These are phyloP conservation scores for Byasa hedistus DNA, from an alignment of 2,888 invertebrate genomes.

Conservation along the genomic window DNA sequence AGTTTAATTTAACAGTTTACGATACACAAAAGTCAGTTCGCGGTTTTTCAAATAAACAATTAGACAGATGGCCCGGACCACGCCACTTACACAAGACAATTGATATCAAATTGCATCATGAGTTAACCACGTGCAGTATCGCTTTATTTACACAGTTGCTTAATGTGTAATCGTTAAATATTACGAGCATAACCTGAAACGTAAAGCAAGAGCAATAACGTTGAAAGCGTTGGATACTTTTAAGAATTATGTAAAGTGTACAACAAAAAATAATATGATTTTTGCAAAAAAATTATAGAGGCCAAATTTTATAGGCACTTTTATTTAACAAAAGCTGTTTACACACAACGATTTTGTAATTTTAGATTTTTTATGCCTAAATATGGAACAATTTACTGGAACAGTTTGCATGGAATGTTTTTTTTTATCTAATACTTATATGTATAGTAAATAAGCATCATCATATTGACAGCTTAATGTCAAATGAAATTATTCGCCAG, in stretches of 20 bases:
- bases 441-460: too few relatives aligned
- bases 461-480: too few relatives aligned
- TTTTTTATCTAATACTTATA: too few relatives aligned
- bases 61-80: not conserved
- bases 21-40: not conserved
- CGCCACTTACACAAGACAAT: constrained; percentile 1
- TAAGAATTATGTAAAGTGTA: not conserved
- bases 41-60: not conserved
- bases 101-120: constrained; percentile 4
- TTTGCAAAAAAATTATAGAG: not conserved
- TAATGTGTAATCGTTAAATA: not conserved
- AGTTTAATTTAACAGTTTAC: not conserved
- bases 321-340: too few relatives aligned
- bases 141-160: constrained; percentile 8
- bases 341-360: too few relatives aligned
- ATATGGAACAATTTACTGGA: too few relatives aligned
- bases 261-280: not conserved
- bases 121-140: constrained; percentile 1
- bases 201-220: not conserved
- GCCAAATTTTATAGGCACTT: too few relatives aligned
- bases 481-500: too few relatives aligned
- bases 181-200: not conserved
- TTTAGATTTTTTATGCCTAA: too few relatives aligned
- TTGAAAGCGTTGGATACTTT: not conserved
- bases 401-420: too few relatives aligned